Evolutionary conservation across 2,113 vertebrate genomes (phyloP).

Genomic region (Sarotherodon lohbergeri): DNA sequence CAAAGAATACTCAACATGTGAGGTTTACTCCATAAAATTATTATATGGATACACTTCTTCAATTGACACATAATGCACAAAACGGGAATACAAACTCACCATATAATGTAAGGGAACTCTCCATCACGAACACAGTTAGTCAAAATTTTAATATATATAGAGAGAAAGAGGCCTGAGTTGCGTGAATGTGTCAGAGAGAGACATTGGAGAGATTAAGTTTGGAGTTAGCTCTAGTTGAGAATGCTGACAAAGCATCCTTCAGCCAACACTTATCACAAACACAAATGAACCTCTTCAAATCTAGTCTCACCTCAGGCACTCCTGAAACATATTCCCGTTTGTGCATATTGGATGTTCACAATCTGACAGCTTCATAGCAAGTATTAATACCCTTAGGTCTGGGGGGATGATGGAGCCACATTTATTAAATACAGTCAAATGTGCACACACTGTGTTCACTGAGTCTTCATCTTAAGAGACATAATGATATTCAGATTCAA

Average conservation of each 20-base stretch:
- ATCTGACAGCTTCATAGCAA: background rate
- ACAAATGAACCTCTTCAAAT: constrained; percentile 28
- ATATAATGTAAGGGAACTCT: background rate
- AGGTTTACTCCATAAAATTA: background rate
- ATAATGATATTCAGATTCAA: background rate
- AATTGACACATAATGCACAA: background rate
- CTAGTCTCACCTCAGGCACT: constrained; percentile 14
- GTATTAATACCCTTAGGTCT: background rate
- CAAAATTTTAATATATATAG: background rate
- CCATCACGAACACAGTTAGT: background rate
- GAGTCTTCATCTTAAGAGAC: background rate
- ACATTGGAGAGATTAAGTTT: constrained; percentile 1
- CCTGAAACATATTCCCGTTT: background rate
- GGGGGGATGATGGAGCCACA: background rate
- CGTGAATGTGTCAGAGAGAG: background rate
- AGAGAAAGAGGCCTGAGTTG: background rate
- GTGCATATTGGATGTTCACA: background rate
- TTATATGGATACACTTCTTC: background rate
- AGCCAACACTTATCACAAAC: constrained; percentile 7
- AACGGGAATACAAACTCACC: background rate
- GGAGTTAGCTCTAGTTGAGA: constrained; percentile 1
- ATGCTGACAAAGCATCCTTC: constrained; percentile 38
- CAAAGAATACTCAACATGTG: background rate
- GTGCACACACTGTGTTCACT: background rate
- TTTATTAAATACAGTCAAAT: background rate